Conservation (phyloP, 1,140 invertebrate genomes). For the Drosophila gunungcola region DNA sequence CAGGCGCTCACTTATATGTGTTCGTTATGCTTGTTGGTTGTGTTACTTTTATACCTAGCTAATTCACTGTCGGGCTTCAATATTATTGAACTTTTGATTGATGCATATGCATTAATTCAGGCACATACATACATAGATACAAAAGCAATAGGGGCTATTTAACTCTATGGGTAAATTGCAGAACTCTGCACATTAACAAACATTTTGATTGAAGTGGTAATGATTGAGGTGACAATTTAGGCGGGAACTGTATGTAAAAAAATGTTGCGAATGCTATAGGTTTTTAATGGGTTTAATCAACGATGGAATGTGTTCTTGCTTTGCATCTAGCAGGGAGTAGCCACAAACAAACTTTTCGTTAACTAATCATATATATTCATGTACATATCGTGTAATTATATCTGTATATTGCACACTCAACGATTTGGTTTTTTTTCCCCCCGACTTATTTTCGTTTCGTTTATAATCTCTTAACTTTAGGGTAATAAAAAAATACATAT, state of each 20-base stretch:
- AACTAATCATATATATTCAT: constrained; percentile 29
- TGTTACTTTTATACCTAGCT: constrained; percentile 65
- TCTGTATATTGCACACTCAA: constrained; percentile 44
- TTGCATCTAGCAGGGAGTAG: constrained; percentile 25
- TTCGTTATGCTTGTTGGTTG: constrained; percentile 1
- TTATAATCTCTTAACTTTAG: constrained; percentile 38
- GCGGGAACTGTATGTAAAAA: constrained; percentile 18
- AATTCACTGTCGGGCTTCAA: constrained; percentile 11
- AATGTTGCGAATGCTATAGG: constrained; percentile 22
- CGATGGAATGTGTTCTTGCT: constrained; percentile 24
- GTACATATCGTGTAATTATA: constrained; percentile 17
- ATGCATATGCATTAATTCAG: constrained; percentile 5
- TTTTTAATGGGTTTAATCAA: constrained; percentile 33
- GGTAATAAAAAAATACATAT: constrained; percentile 76
- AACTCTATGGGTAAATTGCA: constrained; percentile 6
- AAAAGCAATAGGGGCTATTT: constrained; percentile 28
- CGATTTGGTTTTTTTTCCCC: constrained; percentile 18
- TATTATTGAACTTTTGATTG: constrained; percentile 5
- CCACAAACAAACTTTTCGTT: constrained; percentile 26
- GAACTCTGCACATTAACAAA: background rate
- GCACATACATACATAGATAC: constrained; percentile 16
- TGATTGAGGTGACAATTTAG: constrained; percentile 21
- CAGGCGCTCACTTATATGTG: background rate
- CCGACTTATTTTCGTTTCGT: constrained; percentile 15
- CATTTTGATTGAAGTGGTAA: background rate